Percentiles rank a stretch among this genome's conserved stretches.
These are phyloP conservation scores for Gorsachius magnificus DNA, from an alignment of 2,797 vertebrate species.

Conservation along the genomic window DNA sequence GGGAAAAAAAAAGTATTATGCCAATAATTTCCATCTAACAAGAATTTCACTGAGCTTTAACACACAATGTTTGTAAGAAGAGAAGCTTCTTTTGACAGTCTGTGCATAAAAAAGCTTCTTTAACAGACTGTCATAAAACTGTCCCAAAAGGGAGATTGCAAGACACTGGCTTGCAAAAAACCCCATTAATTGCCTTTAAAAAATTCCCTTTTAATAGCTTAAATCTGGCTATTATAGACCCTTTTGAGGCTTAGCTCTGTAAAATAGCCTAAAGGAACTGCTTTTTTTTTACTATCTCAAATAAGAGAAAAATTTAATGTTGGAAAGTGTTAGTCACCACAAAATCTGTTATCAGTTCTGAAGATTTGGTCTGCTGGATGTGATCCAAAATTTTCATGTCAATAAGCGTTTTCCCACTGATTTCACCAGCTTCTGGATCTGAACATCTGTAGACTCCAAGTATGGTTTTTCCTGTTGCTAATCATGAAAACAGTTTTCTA, in stretches of 20 bases:
- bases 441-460: neutral
- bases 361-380: neutral
- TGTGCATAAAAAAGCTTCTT: neutral
- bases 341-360: neutral
- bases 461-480: neutral
- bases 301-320: neutral
- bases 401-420: neutral
- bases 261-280: neutral
- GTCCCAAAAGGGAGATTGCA: neutral
- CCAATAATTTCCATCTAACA: neutral
- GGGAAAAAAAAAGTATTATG: rapidly evolving
- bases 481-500: neutral
- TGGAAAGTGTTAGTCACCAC: neutral
- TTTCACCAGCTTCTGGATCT: conserved; percentile 1
- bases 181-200: neutral
- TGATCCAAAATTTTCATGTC: neutral
- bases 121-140: neutral
- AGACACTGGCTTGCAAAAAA: neutral
- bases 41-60: neutral
- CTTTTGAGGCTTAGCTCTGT: neutral
- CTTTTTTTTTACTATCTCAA: neutral
- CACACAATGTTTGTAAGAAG: neutral
- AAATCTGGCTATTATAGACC: neutral
- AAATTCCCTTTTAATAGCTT: neutral
- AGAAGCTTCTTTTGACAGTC: neutral